Evolutionary conservation across 2,113 vertebrate species (phyloP), one percentile per base, ranked within the genome.

Genomic region (Boulengeromyrus knoepffleri): DNA sequence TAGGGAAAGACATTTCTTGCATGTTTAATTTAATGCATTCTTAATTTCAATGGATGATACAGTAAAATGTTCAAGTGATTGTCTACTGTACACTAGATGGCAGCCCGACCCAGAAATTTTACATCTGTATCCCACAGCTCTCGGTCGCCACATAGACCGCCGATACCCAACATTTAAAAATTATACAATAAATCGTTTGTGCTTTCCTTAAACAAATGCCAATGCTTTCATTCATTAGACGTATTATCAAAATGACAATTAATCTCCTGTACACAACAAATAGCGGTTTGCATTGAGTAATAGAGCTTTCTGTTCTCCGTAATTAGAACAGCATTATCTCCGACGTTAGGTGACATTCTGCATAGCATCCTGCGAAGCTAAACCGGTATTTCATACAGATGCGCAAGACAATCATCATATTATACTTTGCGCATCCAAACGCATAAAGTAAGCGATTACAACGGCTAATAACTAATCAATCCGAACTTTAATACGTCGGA

Each of bases 71-170:
- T 10, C 36, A 77, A 86, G 49, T 49, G 89, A 85, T 89, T 88
- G 88, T 92, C 91, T 93, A 93, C 95, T 95, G 95, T 94, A 96
- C 97, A 93, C 96, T 96, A 97, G 96, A 95, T 96, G 96, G 96
- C 96, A 97, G 96, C 94, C 95, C 89, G 94, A 93, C 93, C 95
- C 95, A 95, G 96, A 93, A 58, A 96, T 96, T 66, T 90, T 93
- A 89, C 85, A 91, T 90, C 70, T 90, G 90, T 88, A 90, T 42
- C 45, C 21, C 58, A 5, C 89, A 39, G 90, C 91, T 91, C 90
- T 47, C 70, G 10, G n/a, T 91, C 89, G 90, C 93, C 91, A 90
- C 89, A 90, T 92, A 88, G 19, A 42, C 5, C 45, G 56, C 49
- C 36, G 53, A 27, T 62, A 31, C 42, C 52, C 56, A 62, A n/a